Conservation (phyloP, 2,113 vertebrate genomes). For the Perognathus longimembris region DNA sequence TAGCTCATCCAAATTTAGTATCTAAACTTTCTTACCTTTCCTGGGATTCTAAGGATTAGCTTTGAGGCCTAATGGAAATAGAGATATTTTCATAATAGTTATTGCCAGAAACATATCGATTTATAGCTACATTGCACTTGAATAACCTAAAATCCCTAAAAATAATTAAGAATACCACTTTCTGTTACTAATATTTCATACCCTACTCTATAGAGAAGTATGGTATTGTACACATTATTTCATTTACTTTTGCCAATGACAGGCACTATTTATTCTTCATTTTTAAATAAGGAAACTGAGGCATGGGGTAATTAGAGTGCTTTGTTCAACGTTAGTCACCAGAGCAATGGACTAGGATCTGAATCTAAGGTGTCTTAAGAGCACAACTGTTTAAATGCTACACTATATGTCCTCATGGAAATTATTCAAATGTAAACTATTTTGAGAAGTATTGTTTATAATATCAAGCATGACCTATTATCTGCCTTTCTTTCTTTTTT, state of each 20-base stretch:
- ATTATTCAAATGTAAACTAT: neutral
- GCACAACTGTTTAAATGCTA: neutral
- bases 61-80: neutral
- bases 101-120: too few species aligned
- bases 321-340: neutral
- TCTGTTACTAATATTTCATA: neutral
- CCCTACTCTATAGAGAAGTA: neutral
- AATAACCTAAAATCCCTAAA: neutral
- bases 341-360: neutral
- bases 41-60: neutral
- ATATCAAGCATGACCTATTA: neutral
- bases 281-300: conserved; percentile 4
- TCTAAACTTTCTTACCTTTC: neutral
- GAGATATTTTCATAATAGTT: neutral
- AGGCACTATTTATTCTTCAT: conserved; percentile 12
- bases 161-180: neutral
- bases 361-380: neutral
- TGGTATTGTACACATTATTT: neutral
- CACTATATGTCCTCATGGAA: neutral
- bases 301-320: neutral
- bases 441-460: neutral
- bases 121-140: too few species aligned
- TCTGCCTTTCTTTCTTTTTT: neutral
- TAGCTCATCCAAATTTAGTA: neutral
- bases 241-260: neutral